Percentiles rank a stretch among this genome's conserved stretches.
These are phyloP conservation scores for Leptodactylus fuscus DNA, from an alignment of 2,113 vertebrate species.

Conservation along the genomic window DNA sequence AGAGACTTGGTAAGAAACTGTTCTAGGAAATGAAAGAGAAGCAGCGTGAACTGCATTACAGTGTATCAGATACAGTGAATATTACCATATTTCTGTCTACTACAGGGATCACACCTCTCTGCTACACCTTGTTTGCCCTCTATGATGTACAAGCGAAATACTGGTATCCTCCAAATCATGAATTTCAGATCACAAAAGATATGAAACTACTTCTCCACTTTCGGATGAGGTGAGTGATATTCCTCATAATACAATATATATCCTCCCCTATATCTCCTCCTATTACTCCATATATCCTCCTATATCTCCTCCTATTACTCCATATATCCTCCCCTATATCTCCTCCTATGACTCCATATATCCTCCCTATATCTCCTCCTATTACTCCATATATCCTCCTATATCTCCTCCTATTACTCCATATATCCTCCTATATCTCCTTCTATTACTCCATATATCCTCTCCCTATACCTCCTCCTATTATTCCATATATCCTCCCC, in stretches of 20 bases:
- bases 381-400: conserved; percentile 1
- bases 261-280: background rate
- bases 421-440: background rate
- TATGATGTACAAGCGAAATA: conserved; percentile 74
- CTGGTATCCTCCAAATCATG: conserved; percentile 91
- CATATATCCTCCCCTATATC: background rate
- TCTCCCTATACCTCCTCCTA: background rate
- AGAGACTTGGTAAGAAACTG: conserved; percentile 75
- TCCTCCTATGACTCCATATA: conserved; percentile 5
- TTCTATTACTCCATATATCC: background rate
- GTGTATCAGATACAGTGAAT: no score
- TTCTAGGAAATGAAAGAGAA: no score
- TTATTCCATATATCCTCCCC: background rate
- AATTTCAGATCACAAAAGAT: conserved; percentile 72
- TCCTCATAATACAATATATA: no score
- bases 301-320: background rate
- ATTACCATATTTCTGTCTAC: no score
- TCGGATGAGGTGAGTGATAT: conserved; percentile 82
- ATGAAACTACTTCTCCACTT: conserved; percentile 74
- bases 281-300: background rate
- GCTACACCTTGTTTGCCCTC: conserved; percentile 84
- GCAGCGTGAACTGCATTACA: no score
- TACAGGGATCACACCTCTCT: conserved; percentile 86
- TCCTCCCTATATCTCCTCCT: background rate
- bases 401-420: conserved; percentile 6